Base-by-base conservation (phyloP, 2,797 vertebrate species). In the Hirundo rustica region DNA sequence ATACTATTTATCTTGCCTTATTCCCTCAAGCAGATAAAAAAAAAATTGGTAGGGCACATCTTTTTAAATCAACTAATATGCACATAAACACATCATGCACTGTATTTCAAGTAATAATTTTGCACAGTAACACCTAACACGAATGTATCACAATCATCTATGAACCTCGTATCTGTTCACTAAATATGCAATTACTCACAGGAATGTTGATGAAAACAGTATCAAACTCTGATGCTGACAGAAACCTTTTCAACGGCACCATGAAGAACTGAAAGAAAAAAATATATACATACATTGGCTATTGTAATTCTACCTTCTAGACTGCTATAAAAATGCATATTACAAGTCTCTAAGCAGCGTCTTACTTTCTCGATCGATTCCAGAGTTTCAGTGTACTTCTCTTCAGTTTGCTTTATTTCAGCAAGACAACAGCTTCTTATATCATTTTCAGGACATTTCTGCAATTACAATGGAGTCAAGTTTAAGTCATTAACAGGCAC, bases 381-480 rank as follows among this genome's bases (percentile, higher is more conserved):
- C 97, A 99, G 96, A 2, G 99, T 99, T 97, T 99, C 99, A 3
- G 99, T 98, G 93, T 99, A 99, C 96, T 99, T 99, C 98, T 99
- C 99, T 96, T 99, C 99, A 0, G 99, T 99, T 98, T 99, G 99
- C 92, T 98, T 99, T 97, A 99, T 99, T 98, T 99, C 99, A 87
- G 98, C 96, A 48, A 99, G 98, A 96, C 99, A 99, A 97, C 99
- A 99, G 96, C 98, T 98, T 92, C 99, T 98, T 95, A 99, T 98
- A 90, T 99, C 99, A 77, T 98, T 99, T 98, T 99, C 99, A 44
- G 97, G 98, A 95, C 98, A 98, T 93, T 99, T 99, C 98, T 99
- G 98, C 88, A 98, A 98, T 92, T 89, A 96, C 58, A 94, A 84
- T 70, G n/a, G 85, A 97, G 80, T 89, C 84, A 96, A 57, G 58